Conservation (phyloP, 2,888 invertebrate species). For the Ichneumoninae sp. region DNA sequence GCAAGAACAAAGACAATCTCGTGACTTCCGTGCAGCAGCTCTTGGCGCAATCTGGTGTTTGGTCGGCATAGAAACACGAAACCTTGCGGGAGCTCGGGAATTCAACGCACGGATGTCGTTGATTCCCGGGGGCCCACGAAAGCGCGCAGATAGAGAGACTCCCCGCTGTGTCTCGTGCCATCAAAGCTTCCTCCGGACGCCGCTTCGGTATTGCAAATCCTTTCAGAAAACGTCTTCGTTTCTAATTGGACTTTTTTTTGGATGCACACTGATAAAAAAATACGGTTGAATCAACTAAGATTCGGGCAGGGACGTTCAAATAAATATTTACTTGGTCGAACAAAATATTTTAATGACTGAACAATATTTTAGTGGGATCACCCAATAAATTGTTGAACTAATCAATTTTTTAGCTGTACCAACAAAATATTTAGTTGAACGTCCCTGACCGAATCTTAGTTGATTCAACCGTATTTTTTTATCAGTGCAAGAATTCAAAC, state of each 20-base stretch:
- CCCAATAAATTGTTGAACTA: too few relatives aligned
- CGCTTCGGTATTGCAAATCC: neutral
- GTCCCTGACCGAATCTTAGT: too few relatives aligned
- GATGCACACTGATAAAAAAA: too few relatives aligned
- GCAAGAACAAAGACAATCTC: constrained; percentile 59
- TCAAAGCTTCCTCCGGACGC: neutral
- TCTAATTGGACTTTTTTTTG: neutral
- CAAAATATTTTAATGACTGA: too few relatives aligned
- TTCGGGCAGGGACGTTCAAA: too few relatives aligned
- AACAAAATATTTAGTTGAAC: too few relatives aligned
- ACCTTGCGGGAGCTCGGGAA: constrained; percentile 26
- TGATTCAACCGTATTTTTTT: too few relatives aligned
- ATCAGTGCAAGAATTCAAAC: neutral
- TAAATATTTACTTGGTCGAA: too few relatives aligned
- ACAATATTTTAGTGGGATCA: too few relatives aligned
- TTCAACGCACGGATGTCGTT: neutral
- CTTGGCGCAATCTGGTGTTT: constrained; percentile 20
- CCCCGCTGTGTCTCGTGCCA: neutral
- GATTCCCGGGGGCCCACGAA: constrained; percentile 28
- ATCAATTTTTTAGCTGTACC: too few relatives aligned
- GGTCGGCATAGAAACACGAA: constrained; percentile 4
- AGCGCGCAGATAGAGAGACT: constrained; percentile 10
- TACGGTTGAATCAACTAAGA: too few relatives aligned
- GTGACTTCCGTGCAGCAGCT: constrained; percentile 27
- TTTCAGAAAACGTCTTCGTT: neutral